Base-by-base conservation (phyloP, 2,888 invertebrate species). In the Chrysodeixis includens region DNA sequence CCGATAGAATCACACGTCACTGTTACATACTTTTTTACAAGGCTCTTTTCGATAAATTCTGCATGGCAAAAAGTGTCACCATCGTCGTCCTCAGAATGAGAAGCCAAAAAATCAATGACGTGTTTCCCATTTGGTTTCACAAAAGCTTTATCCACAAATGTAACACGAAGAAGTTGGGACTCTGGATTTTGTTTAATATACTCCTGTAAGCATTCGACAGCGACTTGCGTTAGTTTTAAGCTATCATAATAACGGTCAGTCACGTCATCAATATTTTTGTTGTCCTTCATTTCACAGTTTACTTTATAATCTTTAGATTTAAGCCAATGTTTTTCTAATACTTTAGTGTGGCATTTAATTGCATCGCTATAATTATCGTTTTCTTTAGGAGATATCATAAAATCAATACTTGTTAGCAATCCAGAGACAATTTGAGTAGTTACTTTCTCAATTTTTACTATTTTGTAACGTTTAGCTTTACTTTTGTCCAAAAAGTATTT, bases 291-390 rank as follows among this genome's bases (percentile, higher is more conserved):
- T 12, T 66, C 18, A 56, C 73, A 73, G 30, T 73, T 49, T 44
- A 76, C 68, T 53, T 66, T 62, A 16, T 56, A 51, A 3, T 20
- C 5, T 14, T 72, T 84, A 7, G 75, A 70, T 0, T 78, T 75
- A 0, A 74, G 14, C 88, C 86, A 86, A n/a, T 69, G 44, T 53
- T 74, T 74, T 56, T 86, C 85, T 74, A 80, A 88, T 55, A 89
- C 69, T 56, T 80, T 51, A 2, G 90, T 85, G 30, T 80, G 64
- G 62, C 77, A 78, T 26, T 26, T 49, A 44, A 65, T 20, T 26
- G 69, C 56, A 58, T 81, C 46, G 9, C 18, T 30, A 2, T 40
- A 44, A 35, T 22, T 55, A 12, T 30, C 30, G 30, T 18, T 46
- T 35, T 32, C 65, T 12, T 49, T 67, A n/a, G 65, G 52, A 40